Base-by-base conservation (phyloP, 2,888 invertebrate species). In the Muscina levida region DNA sequence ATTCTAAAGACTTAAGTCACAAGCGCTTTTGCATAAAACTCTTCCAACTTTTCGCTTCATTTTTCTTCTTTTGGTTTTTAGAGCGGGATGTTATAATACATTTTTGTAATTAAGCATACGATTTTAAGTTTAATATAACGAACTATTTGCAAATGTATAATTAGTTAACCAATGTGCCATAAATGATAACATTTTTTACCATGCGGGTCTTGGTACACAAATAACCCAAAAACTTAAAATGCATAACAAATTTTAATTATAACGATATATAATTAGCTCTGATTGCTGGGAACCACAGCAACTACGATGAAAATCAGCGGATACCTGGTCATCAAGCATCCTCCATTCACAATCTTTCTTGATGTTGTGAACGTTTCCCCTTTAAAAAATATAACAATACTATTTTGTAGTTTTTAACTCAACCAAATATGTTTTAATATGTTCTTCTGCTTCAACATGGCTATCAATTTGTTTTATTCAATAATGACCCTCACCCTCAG, bases 171-270 rank as follows among this genome's bases (percentile, higher is more conserved):
- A 8, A 56, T 26, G 13, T 10, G 26, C 17, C 48, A 56, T 17
- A 57, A 37, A 31, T 10, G 10, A 10, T 53, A 17, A 19, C 10
- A 22, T 53, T 24, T 53, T n/a, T n/a, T n/a, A n/a, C n/a, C n/a
- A n/a, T n/a, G n/a, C n/a, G n/a, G n/a, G n/a, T n/a, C n/a, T n/a
- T n/a, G n/a, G 26, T 26, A 4, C 11, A 6, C 5, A 44, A 11
- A 2, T 44, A 44, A 44, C 10, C 57, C 37, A 15, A 31, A 39
- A 39, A 39, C 39, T 59, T 59, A 19, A 59, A 59, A 59, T 59
- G 59, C 59, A 59, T 37, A 59, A 39, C 59, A 8, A 59, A 59
- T 59, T 59, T 31, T 8, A 19, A 39, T 59, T 59, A 59, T 59
- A 39, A 2, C 39, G 2, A 39, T 59, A 31, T 15, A 59, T 59